Conservation (phyloP, 2,797 vertebrate genomes). For the Gallinago nigripennis region DNA sequence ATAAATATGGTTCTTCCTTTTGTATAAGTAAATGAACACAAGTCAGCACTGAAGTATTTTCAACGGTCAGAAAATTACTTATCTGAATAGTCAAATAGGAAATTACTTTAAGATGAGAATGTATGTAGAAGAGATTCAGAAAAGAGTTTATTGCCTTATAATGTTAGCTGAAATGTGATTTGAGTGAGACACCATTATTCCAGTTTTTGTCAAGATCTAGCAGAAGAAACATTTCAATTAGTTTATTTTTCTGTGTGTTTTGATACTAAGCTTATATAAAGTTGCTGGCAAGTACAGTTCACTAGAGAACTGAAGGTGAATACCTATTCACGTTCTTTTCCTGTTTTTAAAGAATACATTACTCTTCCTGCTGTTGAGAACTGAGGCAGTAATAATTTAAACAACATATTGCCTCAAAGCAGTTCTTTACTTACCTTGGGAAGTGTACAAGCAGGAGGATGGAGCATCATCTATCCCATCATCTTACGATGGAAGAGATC, state of each 20-base stretch:
- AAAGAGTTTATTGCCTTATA: neutral
- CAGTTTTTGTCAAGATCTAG: neutral
- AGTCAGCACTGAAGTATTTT: neutral
- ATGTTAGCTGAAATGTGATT: neutral
- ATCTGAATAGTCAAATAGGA: neutral
- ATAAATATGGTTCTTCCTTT: neutral
- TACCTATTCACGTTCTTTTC: neutral
- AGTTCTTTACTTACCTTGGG: neutral
- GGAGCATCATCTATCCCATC: neutral
- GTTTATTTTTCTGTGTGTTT: neutral
- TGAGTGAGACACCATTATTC: neutral
- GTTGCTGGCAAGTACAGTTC: neutral
- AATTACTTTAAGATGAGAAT: neutral
- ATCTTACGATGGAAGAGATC: neutral
- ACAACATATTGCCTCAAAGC: neutral
- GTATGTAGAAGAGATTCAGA: neutral
- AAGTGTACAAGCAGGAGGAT: neutral
- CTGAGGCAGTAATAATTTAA: neutral
- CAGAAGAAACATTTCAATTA: neutral
- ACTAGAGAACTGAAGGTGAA: neutral
- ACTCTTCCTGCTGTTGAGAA: neutral
- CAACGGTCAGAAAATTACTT: neutral
- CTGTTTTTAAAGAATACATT: neutral
- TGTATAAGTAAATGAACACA: neutral
- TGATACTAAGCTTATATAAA: neutral